phyloP scores from a whole-genome alignment of 1,140 invertebrate genomes.

The Microplitis mediator region DNA sequence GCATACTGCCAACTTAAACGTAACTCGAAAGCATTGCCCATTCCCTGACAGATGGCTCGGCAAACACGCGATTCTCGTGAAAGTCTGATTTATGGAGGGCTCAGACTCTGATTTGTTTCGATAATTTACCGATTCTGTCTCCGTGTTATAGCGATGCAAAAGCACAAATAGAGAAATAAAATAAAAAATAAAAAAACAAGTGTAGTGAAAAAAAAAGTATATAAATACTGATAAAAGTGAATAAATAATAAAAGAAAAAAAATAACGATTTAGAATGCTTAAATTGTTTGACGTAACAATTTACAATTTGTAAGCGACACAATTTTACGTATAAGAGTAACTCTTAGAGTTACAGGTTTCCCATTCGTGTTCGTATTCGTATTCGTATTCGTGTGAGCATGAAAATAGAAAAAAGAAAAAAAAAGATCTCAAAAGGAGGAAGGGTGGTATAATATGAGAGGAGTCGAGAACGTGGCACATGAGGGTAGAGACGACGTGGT shows the following conservation, averaged over 20 bases:
- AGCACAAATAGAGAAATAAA: conserved; percentile 4
- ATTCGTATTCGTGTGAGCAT: conserved; percentile 37
- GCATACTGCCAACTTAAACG: conserved; percentile 60
- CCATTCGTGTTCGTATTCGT: conserved; percentile 37
- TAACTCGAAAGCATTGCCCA: conserved; percentile 56
- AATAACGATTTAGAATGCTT: not conserved
- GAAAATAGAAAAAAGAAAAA: conserved; percentile 7
- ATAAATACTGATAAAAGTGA: not conserved
- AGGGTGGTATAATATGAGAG: conserved; percentile 30
- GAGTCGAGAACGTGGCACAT: not conserved
- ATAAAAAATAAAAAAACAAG: conserved; percentile 5
- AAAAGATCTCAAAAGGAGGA: conserved; percentile 29
- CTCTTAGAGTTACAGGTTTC: not conserved
- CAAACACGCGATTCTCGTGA: conserved; percentile 47
- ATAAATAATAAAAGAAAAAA: not conserved
- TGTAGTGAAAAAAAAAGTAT: not conserved
- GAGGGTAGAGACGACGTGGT: not conserved
- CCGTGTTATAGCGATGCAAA: conserved; percentile 13
- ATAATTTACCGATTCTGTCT: conserved; percentile 58
- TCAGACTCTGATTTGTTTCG: conserved; percentile 61
- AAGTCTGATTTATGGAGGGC: conserved; percentile 59
- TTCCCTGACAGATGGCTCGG: conserved; percentile 56
- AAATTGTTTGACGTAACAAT: not conserved
- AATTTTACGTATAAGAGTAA: conserved; percentile 12
- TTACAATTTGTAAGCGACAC: not conserved